Evolutionary conservation across 2,113 vertebrate species (phyloP).

Genomic region (Apteryx owenii): DNA sequence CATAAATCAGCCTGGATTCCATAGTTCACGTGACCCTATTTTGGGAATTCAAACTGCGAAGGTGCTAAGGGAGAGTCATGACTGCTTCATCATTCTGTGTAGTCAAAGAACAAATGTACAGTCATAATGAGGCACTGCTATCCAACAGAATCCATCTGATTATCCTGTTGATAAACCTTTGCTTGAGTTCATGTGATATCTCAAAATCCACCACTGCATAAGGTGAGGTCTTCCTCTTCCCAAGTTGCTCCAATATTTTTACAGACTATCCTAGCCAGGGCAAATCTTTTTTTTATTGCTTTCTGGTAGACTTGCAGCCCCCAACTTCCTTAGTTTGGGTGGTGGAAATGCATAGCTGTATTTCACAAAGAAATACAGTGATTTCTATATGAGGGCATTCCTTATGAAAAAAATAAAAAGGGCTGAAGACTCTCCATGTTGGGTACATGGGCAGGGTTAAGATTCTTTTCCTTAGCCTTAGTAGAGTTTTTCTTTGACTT

Average conservation of each 20-base stretch:
- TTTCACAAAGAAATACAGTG: neutral
- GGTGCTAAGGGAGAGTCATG: neutral
- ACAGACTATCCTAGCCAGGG: neutral
- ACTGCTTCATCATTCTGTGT: neutral
- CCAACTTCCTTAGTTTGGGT: neutral
- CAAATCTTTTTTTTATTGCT: neutral
- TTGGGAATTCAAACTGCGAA: neutral
- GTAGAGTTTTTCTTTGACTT: neutral
- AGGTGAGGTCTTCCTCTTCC: neutral
- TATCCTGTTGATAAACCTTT: neutral
- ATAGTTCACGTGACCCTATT: rapidly evolving
- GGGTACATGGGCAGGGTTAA: neutral
- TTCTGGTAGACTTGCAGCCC: neutral
- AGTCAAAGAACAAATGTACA: neutral
- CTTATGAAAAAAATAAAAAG: neutral
- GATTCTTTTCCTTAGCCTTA: neutral
- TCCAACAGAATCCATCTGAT: neutral
- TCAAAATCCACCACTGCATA: neutral
- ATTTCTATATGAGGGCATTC: neutral
- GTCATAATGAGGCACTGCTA: neutral
- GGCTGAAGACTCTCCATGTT: neutral
- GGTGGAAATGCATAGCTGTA: neutral
- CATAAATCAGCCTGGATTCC: rapidly evolving
- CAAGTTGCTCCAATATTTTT: neutral
- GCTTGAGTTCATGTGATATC: neutral